Evolutionary conservation across 2,113 vertebrate species (phyloP).

Genomic region (Cebus imitator): DNA sequence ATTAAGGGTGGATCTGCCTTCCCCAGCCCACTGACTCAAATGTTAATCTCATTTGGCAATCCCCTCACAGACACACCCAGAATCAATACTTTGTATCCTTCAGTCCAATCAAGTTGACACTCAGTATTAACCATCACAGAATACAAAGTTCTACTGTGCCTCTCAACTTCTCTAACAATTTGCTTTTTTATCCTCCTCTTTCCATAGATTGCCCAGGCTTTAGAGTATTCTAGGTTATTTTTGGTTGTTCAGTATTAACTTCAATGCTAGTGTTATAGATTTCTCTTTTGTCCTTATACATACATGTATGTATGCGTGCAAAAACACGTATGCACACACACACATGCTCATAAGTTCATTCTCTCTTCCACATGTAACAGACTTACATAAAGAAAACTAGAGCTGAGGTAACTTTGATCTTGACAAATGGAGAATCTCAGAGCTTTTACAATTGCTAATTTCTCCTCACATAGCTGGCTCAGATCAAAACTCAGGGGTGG

Average conservation of each 20-base stretch:
- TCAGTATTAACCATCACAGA: no score
- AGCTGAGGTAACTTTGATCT: neutral
- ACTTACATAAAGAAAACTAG: neutral
- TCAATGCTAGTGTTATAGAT: neutral
- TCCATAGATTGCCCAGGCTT: neutral
- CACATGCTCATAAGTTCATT: fast-evolving
- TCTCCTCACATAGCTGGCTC: neutral
- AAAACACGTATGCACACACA: neutral
- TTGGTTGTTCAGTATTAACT: neutral
- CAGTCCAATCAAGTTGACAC: no score
- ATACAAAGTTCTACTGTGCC: neutral
- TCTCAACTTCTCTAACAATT: neutral
- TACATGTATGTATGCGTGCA: no score
- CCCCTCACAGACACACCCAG: no score
- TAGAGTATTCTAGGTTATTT: neutral
- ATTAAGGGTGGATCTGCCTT: no score
- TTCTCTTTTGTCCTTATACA: no score
- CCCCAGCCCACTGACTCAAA: no score
- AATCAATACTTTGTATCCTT: no score
- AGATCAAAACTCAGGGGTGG: neutral
- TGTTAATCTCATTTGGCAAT: no score
- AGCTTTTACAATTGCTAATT: neutral
- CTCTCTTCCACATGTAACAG: neutral
- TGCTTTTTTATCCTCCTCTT: neutral
- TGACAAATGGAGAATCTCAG: neutral